Evolutionary conservation across 2,113 vertebrate species (phyloP).

Genomic region (Burhinus oedicnemus): DNA sequence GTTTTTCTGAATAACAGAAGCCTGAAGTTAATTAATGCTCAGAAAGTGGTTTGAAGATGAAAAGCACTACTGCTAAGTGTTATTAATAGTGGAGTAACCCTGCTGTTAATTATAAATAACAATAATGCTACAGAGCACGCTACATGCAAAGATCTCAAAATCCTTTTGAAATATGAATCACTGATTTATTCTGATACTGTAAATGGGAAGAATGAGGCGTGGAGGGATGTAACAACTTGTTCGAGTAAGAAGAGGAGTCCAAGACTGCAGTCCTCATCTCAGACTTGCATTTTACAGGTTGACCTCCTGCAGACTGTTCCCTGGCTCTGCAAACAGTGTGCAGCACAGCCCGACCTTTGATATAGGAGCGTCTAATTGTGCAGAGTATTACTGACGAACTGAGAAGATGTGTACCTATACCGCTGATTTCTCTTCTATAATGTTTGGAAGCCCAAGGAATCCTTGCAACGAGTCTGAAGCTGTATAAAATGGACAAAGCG

Average conservation of each 20-base stretch:
- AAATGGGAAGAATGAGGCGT: not conserved
- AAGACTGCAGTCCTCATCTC: not conserved
- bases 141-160: slow-evolving; percentile 26
- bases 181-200: slow-evolving; percentile 35
- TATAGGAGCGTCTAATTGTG: not conserved
- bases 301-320: not conserved
- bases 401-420: not conserved
- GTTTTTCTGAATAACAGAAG: slow-evolving; percentile 5
- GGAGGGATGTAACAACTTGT: not conserved
- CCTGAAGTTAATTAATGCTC: slow-evolving; percentile 56
- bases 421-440: not conserved
- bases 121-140: not conserved
- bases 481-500: not conserved
- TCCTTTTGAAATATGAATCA: slow-evolving; percentile 43
- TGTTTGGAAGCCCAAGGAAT: not conserved
- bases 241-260: not conserved
- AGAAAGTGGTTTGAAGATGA: slow-evolving; percentile 57
- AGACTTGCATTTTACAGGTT: not conserved
- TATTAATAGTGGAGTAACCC: slow-evolving; percentile 60
- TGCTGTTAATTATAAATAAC: slow-evolving; percentile 62
- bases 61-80: slow-evolving; percentile 57
- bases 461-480: not conserved
- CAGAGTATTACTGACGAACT: too few species aligned
- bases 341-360: not conserved
- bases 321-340: not conserved